Base-by-base conservation (phyloP, 2,888 invertebrate genomes). In the Tenthredo scrophulariae region DNA sequence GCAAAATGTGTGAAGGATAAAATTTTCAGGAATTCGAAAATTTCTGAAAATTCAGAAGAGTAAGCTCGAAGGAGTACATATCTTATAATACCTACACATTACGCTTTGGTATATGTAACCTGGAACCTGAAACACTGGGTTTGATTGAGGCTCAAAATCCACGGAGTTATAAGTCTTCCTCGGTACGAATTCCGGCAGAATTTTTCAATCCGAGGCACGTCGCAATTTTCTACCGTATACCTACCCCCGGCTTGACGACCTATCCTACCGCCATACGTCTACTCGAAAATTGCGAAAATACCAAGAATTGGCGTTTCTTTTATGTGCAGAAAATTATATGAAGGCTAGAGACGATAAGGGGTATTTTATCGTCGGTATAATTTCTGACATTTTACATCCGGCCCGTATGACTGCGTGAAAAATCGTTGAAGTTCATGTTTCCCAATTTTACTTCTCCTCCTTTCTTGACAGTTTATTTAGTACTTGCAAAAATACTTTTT, bases 151-250 rank as follows among this genome's bases (percentile, higher is more conserved):
- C 50, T 77, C 50, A 74, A 43, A 43, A 74, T 26, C 74, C 74
- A 77, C 33, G 54, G 29, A 54, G 6, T 33, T 22, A 22, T 74
- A 29, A 29, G 77, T 77, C 26, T 33, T 62, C 13, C 10, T 26
- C 7, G 58, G 37, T 29, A 33, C 22, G 80, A 22, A 80, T 80
- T 80, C 80, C 62, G 7, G 4, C 4, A 37, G 40, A 62, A 80
- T 62, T 80, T 80, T 80, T n/a, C 26, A 37, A 62, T 40, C n/a
- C 80, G 29, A 80, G 9, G 80, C 80, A 80, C 80, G 80, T 80
- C 80, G 80, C 58, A 22, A 74, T 80, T 80, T 62, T 9, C 40
- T 40, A 37, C 46, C 15, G 0, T 46, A 37, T 13, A 40, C n/a
- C 5, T n/a, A 18, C 72, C 22, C 40, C 4, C 4, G 18, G 9